Conservation (phyloP, 2,888 invertebrate genomes). For the Erebia palarica region DNA sequence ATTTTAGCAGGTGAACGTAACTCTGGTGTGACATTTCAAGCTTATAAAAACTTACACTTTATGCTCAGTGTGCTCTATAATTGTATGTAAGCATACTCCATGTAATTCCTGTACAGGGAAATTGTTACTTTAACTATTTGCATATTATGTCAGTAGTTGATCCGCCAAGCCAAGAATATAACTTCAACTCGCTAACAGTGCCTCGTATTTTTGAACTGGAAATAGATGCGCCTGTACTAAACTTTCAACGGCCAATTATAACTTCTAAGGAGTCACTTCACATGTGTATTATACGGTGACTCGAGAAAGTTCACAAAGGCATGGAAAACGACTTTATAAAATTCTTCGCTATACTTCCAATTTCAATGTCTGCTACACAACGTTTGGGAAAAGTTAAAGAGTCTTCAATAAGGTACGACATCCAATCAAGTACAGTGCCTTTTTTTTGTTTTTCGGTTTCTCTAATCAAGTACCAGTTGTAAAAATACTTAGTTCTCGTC, state of each 20-base stretch:
- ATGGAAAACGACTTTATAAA: slow-evolving; percentile 32
- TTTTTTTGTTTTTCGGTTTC: not conserved
- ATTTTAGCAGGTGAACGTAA: no score
- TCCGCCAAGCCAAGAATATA: slow-evolving; percentile 27
- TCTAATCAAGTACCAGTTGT: no score
- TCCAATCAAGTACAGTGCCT: not conserved
- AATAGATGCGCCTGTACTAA: slow-evolving; percentile 26
- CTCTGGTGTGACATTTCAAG: no score
- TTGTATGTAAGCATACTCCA: no score
- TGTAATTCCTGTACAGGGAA: not conserved
- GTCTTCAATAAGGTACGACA: slow-evolving; percentile 17
- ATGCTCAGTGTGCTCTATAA: no score
- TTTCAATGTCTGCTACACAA: slow-evolving; percentile 27
- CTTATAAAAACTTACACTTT: no score
- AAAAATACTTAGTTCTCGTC: no score
- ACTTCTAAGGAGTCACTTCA: slow-evolving; percentile 30
- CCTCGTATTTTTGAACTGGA: slow-evolving; percentile 17
- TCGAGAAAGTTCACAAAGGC: slow-evolving; percentile 30
- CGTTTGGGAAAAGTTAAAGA: slow-evolving; percentile 27
- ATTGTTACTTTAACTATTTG: slow-evolving; percentile 3
- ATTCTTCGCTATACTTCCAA: slow-evolving; percentile 25
- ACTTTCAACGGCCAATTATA: slow-evolving; percentile 36
- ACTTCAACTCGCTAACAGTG: slow-evolving; percentile 29
- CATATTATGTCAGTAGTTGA: not conserved
- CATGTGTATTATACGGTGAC: slow-evolving; percentile 30